phyloP scores from a whole-genome alignment of 2,888 invertebrate species.

The Creontiades dilutus region DNA sequence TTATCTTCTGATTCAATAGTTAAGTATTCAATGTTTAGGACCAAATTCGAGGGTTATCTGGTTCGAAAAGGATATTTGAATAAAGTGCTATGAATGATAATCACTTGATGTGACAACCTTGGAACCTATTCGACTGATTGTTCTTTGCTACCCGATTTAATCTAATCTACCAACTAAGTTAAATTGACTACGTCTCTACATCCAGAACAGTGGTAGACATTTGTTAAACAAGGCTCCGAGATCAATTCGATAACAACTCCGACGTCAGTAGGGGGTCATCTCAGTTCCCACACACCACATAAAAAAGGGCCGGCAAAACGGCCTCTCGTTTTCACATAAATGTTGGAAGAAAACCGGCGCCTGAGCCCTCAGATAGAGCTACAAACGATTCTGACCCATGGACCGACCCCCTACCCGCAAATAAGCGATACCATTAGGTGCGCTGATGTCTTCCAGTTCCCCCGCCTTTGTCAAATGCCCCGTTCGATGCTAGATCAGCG shows the following conservation, averaged over 20 bases:
- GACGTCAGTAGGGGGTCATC: conserved; percentile 6
- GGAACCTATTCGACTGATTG: too few species aligned
- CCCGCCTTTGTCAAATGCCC: not conserved
- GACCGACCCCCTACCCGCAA: not conserved
- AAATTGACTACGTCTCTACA: not conserved
- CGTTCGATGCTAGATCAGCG: too few species aligned
- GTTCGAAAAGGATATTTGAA: too few species aligned
- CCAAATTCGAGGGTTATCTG: too few species aligned
- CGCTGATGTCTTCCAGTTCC: conserved; percentile 15
- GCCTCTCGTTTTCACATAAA: conserved; percentile 33
- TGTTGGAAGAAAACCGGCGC: conserved; percentile 39
- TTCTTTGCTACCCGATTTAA: too few species aligned
- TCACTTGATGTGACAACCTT: too few species aligned
- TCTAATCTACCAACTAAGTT: too few species aligned
- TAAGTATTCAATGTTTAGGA: too few species aligned
- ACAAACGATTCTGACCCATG: conserved; percentile 26
- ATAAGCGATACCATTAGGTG: not conserved
- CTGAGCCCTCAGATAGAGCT: conserved; percentile 6
- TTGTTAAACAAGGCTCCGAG: not conserved
- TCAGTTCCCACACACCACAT: not conserved
- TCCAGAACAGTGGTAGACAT: not conserved
- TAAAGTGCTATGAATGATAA: too few species aligned
- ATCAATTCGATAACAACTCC: not conserved
- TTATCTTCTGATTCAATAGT: too few species aligned
- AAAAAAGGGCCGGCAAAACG: conserved; percentile 17